Evolutionary conservation across 2,797 vertebrate genomes (phyloP), one percentile per base, ranked within the genome.

Genomic region (Hephaestus fuliginosus): DNA sequence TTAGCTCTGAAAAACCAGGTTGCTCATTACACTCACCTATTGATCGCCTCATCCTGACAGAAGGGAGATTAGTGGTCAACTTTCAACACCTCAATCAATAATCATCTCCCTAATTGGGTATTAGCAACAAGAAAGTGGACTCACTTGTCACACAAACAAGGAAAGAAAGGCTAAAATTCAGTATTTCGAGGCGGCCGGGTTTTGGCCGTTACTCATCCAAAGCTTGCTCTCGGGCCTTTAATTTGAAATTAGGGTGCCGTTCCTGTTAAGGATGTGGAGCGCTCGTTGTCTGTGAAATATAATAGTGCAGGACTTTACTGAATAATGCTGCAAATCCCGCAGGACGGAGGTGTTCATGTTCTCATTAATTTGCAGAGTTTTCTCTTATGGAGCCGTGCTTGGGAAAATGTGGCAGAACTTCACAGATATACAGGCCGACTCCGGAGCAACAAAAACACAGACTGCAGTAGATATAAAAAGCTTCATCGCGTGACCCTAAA

Each of bases 41-140:
- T 41, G 93, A 94, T 94, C 57, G 77, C 13, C 80, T 86, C 78
- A 74, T 91, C 86, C 89, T 81, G 85, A 74, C 89, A 91, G 91
- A 89, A 72, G 75, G 91, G 90, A 94, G 94, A 95, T 95, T 95
- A 94, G 92, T 85, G 89, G 90, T 93, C 91, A 94, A 95, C 91
- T 94, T 92, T 93, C 90, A 94, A 85, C 92, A 94, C 90, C 88
- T 81, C 83, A 73, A 95, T 96, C 95, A 94, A 96, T 96, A 95
- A 93, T 93, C 91, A 95, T 95, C 94, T 94, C 89, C 92, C 93
- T 96, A 95, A 95, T 95, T 95, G 93, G 94, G 92, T 93, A 93
- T 93, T 92, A 93, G 93, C 85, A 90, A 87, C 85, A 91, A 92
- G 90, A 94, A 93, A 93, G 89, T 91, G 86, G 85, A 92, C 90